phyloP scores from a whole-genome alignment of 2,888 invertebrate genomes.

The Cryptus armator region DNA sequence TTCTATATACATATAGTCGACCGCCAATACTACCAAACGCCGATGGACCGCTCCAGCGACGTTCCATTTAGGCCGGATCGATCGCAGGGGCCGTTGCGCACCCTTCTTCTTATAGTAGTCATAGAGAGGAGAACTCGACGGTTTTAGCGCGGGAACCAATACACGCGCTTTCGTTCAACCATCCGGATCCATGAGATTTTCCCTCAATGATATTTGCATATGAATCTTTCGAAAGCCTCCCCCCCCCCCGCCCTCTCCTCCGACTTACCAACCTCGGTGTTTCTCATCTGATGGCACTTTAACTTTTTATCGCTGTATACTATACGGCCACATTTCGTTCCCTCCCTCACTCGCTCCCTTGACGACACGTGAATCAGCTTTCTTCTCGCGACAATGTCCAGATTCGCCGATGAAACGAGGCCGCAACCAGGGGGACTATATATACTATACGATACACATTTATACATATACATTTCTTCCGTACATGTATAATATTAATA shows the following conservation, averaged over 20 bases:
- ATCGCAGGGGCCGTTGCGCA: constrained; percentile 41
- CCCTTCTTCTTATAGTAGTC: constrained; percentile 16
- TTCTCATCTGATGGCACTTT: constrained; percentile 13
- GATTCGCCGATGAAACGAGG: constrained; percentile 13
- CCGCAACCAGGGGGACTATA: not conserved
- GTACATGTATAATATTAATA: constrained; percentile 4
- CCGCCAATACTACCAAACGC: constrained; percentile 8
- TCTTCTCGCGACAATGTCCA: not conserved
- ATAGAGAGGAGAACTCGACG: not conserved
- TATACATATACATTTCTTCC: not conserved
- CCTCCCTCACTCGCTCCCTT: not conserved
- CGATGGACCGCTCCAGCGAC: constrained; percentile 39
- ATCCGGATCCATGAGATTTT: constrained; percentile 4
- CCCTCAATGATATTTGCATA: constrained; percentile 8
- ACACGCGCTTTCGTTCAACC: constrained; percentile 6
- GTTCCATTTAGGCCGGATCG: constrained; percentile 70
- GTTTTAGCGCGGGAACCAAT: constrained; percentile 17
- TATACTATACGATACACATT: not conserved
- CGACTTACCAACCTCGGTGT: not conserved
- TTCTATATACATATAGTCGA: not conserved
- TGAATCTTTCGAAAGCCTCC: not conserved
- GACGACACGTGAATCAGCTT: not conserved
- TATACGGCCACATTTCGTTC: not conserved
- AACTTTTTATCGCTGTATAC: constrained; percentile 10
- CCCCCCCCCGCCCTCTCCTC: not conserved